These are phyloP conservation scores for Notamacropus eugenii DNA, from an alignment of 2,797 vertebrate species.

Conservation along the genomic window DNA sequence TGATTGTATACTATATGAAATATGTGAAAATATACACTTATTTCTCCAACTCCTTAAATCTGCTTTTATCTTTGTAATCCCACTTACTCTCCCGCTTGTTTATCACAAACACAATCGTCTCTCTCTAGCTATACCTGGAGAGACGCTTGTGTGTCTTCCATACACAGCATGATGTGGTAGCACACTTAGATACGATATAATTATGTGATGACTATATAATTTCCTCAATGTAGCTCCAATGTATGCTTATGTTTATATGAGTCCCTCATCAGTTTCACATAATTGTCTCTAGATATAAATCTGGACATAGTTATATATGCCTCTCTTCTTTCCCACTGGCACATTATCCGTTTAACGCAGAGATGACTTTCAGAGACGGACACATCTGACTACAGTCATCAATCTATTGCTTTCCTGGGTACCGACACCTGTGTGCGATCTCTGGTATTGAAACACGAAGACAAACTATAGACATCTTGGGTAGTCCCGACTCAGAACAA, in stretches of 20 bases:
- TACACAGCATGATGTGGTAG: background rate
- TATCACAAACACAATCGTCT: background rate
- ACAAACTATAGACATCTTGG: background rate
- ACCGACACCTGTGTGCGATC: background rate
- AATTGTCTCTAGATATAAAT: background rate
- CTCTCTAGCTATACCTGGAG: background rate
- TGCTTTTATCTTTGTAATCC: background rate
- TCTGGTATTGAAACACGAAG: background rate
- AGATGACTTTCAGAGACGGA: background rate
- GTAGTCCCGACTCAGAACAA: background rate
- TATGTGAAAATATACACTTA: background rate
- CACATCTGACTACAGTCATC: background rate
- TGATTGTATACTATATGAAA: background rate
- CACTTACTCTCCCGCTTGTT: background rate
- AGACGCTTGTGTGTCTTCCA: background rate
- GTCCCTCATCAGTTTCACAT: background rate
- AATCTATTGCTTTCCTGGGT: background rate
- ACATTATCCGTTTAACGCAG: background rate
- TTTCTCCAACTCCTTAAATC: background rate
- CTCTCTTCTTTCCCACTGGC: background rate
- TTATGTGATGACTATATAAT: background rate
- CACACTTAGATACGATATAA: background rate
- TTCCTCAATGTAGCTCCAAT: background rate
- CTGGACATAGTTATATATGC: background rate
- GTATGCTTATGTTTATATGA: background rate